phyloP scores from a whole-genome alignment of 2,888 invertebrate genomes.

The Idaea biselata region DNA sequence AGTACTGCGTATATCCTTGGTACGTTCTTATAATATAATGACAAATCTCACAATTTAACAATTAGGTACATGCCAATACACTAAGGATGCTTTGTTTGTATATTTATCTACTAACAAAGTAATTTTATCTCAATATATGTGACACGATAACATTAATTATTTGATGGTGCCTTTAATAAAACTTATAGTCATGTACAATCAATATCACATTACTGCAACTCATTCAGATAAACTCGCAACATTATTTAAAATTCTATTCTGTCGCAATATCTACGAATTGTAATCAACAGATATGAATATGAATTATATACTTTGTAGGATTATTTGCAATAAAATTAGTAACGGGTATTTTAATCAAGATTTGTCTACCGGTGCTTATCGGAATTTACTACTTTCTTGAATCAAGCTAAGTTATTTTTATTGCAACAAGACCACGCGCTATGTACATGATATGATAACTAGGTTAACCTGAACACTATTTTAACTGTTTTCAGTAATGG shows the following conservation, averaged over 20 bases:
- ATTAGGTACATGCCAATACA: background rate
- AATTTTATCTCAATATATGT: background rate
- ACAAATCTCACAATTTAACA: background rate
- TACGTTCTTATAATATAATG: conserved; percentile 41
- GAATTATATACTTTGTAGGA: background rate
- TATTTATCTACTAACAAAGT: background rate
- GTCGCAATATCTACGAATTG: background rate
- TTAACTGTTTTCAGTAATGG: conserved; percentile 79
- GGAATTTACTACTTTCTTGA: background rate
- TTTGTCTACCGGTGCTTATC: background rate
- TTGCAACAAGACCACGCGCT: background rate
- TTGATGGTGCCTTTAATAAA: background rate
- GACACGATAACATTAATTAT: background rate
- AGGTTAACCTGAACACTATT: background rate
- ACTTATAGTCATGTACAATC: background rate
- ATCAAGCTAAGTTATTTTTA: background rate
- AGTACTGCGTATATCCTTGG: conserved; percentile 85
- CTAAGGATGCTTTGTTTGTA: background rate
- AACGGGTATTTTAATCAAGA: background rate
- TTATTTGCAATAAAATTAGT: background rate
- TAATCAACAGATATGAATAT: background rate
- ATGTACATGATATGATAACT: background rate
- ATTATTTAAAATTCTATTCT: background rate
- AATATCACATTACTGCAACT: background rate
- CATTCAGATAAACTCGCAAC: background rate